Conservation (phyloP, 2,888 invertebrate species). For the Torymus tubicola region DNA sequence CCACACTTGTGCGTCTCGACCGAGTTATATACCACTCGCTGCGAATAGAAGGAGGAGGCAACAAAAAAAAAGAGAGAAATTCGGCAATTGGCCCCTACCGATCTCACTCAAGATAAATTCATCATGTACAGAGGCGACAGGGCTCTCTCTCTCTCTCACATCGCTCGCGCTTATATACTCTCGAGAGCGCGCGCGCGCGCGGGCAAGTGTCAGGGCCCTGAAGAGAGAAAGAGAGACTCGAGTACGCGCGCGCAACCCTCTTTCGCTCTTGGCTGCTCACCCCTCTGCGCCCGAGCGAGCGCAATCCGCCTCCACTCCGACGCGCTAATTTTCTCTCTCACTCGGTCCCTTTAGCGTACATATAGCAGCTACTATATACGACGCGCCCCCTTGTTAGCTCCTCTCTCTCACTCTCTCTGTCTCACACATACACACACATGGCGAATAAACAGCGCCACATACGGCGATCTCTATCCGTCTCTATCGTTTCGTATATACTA, state of each 20-base stretch:
- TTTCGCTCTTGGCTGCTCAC: conserved; percentile 43
- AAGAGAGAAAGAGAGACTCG: conserved; percentile 6
- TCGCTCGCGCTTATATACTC: too few relatives aligned
- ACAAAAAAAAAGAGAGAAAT: background rate
- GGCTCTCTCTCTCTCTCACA: background rate
- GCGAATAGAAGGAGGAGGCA: too few relatives aligned
- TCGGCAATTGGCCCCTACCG: conserved; percentile 26
- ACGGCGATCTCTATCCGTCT: conserved; percentile 27
- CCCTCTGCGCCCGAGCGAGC: conserved; percentile 5
- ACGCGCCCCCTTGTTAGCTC: conserved; percentile 36
- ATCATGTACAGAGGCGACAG: conserved; percentile 34
- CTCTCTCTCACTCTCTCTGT: too few relatives aligned
- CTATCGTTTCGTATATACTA: conserved; percentile 13
- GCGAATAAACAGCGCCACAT: conserved; percentile 44
- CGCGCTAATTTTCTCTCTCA: conserved; percentile 28
- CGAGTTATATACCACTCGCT: too few relatives aligned
- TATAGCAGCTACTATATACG: background rate
- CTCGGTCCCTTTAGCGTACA: background rate
- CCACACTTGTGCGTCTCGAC: too few relatives aligned
- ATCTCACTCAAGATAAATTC: conserved; percentile 40
- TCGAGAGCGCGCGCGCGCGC: too few relatives aligned
- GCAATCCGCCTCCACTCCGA: conserved; percentile 12
- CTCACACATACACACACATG: background rate
- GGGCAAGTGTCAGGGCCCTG: background rate
- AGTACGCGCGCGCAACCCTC: conserved; percentile 22